These are phyloP conservation scores for Oreotrochilus melanogaster DNA, from an alignment of 2,113 vertebrate genomes.

Conservation along the genomic window DNA sequence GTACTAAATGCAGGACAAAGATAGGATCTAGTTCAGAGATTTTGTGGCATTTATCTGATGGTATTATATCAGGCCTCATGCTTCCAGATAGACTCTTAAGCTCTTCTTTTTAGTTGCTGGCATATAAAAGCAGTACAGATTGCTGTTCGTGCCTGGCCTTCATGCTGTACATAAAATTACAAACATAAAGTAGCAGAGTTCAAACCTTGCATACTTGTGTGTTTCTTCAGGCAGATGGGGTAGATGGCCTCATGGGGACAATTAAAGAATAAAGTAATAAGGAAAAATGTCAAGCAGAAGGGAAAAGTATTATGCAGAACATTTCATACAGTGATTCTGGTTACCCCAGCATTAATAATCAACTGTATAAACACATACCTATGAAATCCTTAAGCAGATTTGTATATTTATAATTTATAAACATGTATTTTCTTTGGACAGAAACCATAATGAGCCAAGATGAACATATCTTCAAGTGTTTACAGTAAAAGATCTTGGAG, in stretches of 20 bases:
- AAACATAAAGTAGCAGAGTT: conserved; percentile 27
- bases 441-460: conserved; percentile 23
- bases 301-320: conserved; percentile 26
- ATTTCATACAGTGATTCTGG: conserved; percentile 22
- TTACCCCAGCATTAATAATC: conserved; percentile 39
- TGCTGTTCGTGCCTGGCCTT: conserved; percentile 22
- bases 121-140: conserved; percentile 11
- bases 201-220: not conserved
- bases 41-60: not conserved
- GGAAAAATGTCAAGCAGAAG: conserved; percentile 67
- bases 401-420: conserved; percentile 68
- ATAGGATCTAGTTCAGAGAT: not conserved
- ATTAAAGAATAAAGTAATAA: conserved; percentile 63
- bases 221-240: conserved; percentile 53
- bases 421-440: conserved; percentile 59
- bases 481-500: conserved; percentile 25
- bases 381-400: conserved; percentile 53
- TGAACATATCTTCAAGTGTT: conserved; percentile 16
- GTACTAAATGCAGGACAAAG: not conserved
- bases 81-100: not conserved
- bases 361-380: conserved; percentile 30
- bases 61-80: not conserved
- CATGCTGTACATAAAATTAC: conserved; percentile 19
- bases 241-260: conserved; percentile 54
- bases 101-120: not conserved